These are phyloP conservation scores for Rhaphigaster nebulosa DNA, from an alignment of 2,888 invertebrate species.

Conservation along the genomic window DNA sequence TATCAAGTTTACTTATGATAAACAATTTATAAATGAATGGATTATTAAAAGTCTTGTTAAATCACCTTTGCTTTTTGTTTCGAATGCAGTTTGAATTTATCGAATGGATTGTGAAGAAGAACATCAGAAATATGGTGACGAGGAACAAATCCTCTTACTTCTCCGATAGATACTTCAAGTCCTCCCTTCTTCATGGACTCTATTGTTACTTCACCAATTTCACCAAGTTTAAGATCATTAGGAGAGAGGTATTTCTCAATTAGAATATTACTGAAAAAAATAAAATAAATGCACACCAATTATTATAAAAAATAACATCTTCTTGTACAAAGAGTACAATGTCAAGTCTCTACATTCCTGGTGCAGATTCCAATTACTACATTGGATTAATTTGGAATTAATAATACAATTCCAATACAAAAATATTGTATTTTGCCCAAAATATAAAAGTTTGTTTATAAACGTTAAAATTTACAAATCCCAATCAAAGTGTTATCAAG, in stretches of 20 bases:
- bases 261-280: slow-evolving; percentile 69
- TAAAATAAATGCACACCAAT: neutral
- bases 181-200: slow-evolving; percentile 65
- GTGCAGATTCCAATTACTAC: too few relatives aligned
- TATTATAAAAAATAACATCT: slow-evolving; percentile 6
- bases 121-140: slow-evolving; percentile 71
- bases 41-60: neutral
- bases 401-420: too few relatives aligned
- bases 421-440: neutral
- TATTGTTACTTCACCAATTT: slow-evolving; percentile 67
- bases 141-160: slow-evolving; percentile 66
- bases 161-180: slow-evolving; percentile 66
- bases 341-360: too few relatives aligned
- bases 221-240: slow-evolving; percentile 67
- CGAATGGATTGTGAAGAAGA: slow-evolving; percentile 70
- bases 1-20: too few relatives aligned
- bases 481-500: neutral
- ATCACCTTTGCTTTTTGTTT: slow-evolving; percentile 75
- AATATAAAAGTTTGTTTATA: neutral
- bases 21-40: neutral
- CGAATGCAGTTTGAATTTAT: slow-evolving; percentile 71
- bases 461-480: neutral
- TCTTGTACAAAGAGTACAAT: too few relatives aligned
- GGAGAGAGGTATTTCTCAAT: slow-evolving; percentile 73
- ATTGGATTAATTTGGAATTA: too few relatives aligned